Evolutionary conservation across 2,797 vertebrate species (phyloP).

Genomic region (Iguana delicatissima): DNA sequence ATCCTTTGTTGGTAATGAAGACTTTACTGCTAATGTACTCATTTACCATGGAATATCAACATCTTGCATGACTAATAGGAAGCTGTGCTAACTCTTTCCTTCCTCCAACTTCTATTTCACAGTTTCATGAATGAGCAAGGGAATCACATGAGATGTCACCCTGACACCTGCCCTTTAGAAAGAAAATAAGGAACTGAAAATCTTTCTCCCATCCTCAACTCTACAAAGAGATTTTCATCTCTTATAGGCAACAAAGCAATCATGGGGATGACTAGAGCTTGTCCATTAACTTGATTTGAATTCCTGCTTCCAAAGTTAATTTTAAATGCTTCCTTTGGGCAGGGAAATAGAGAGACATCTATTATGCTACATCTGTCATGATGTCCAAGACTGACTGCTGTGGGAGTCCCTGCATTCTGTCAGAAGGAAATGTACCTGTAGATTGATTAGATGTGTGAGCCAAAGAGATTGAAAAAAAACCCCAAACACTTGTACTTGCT

Average conservation of each 20-base stretch:
- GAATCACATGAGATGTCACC: constrained; percentile 29
- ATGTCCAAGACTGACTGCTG: background rate
- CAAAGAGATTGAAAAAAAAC: background rate
- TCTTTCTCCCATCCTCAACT: background rate
- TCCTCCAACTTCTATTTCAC: background rate
- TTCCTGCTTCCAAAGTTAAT: constrained; percentile 8
- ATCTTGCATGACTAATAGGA: constrained; percentile 41
- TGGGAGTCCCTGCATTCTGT: constrained; percentile 3
- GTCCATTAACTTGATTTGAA: constrained; percentile 14
- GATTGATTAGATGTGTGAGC: background rate
- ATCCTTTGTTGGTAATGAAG: background rate
- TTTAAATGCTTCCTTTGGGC: background rate
- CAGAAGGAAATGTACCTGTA: background rate
- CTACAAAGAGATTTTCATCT: background rate
- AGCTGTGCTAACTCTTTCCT: constrained; percentile 29
- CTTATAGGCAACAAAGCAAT: constrained; percentile 21
- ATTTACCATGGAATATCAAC: constrained; percentile 19
- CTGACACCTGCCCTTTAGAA: constrained; percentile 28
- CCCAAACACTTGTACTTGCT: background rate
- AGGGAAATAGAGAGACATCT: constrained; percentile 19
- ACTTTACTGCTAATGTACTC: constrained; percentile 6
- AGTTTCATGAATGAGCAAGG: constrained; percentile 35
- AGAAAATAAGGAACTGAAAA: constrained; percentile 31
- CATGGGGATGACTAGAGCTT: background rate
- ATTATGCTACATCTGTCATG: background rate